Percentiles rank a stretch among this genome's conserved stretches.
These are phyloP conservation scores for Lithobates sylvaticus DNA, from an alignment of 2,797 vertebrate genomes.

Conservation along the genomic window DNA sequence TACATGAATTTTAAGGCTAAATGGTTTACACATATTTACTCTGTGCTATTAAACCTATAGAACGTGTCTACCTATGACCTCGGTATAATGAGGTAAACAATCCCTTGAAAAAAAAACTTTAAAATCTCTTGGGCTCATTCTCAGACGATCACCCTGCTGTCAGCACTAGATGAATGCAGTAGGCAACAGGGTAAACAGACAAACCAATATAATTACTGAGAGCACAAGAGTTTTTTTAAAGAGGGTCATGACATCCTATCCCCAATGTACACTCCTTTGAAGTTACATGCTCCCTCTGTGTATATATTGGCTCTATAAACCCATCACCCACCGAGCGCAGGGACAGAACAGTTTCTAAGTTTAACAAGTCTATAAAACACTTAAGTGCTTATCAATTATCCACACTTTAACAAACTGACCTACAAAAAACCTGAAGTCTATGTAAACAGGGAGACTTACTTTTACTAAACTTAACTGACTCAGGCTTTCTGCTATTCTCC, in stretches of 20 bases:
- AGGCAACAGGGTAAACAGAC: conserved; percentile 19
- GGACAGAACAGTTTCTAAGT: not conserved
- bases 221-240: not conserved
- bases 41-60: no score
- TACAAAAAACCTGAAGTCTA: not conserved
- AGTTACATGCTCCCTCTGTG: conserved; percentile 10
- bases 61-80: no score
- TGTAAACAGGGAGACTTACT: not conserved
- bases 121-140: not conserved
- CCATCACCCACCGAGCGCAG: not conserved
- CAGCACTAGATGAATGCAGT: conserved; percentile 18
- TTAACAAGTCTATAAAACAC: conserved; percentile 23
- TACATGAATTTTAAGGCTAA: no score
- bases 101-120: not conserved
- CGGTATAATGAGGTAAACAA: no score
- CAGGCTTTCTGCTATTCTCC: not conserved
- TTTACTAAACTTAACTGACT: not conserved
- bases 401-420: conserved; percentile 3
- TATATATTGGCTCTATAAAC: conserved; percentile 18
- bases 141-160: not conserved
- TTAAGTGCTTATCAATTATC: conserved; percentile 4
- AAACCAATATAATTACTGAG: conserved; percentile 8
- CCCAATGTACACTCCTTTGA: not conserved
- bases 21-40: no score
- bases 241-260: conserved; percentile 28